Evolutionary conservation across 2,113 vertebrate genomes (phyloP).

Genomic region (Carassius gibelio): DNA sequence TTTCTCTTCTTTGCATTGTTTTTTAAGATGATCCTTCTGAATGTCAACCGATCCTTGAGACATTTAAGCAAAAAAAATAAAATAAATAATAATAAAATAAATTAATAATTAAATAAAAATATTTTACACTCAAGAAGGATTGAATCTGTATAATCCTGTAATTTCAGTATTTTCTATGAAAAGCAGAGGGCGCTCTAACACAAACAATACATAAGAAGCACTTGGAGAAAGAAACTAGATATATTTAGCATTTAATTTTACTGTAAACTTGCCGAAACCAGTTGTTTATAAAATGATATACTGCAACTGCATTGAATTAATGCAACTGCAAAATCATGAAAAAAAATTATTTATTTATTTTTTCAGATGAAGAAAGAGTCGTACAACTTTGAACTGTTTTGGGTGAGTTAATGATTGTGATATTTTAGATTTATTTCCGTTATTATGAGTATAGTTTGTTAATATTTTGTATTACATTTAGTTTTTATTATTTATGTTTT

Average conservation of each 20-base stretch:
- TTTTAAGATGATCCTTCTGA: slow-evolving; percentile 97
- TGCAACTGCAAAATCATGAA: not conserved
- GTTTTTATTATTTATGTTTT: not conserved
- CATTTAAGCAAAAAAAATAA: not conserved
- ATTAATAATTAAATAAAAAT: not conserved
- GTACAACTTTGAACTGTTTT: not conserved
- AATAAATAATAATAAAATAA: not conserved
- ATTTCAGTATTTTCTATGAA: not conserved
- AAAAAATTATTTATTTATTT: no score
- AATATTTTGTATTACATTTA: not conserved
- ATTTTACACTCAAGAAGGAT: not conserved
- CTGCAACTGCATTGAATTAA: not conserved
- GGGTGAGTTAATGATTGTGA: not conserved
- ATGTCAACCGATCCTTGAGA: slow-evolving; percentile 73
- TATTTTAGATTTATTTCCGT: no score
- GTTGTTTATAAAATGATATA: not conserved
- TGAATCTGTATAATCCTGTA: not conserved
- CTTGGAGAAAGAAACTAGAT: not conserved
- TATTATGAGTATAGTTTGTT: not conserved
- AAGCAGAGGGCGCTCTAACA: slow-evolving; percentile 41
- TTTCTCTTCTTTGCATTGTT: slow-evolving; percentile 97
- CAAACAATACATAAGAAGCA: not conserved
- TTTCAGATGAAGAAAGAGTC: not conserved
- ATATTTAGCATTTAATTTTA: slow-evolving; percentile 47
- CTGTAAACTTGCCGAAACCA: not conserved